Conservation (phyloP, 1,140 invertebrate species). For the Drosophila orena region DNA sequence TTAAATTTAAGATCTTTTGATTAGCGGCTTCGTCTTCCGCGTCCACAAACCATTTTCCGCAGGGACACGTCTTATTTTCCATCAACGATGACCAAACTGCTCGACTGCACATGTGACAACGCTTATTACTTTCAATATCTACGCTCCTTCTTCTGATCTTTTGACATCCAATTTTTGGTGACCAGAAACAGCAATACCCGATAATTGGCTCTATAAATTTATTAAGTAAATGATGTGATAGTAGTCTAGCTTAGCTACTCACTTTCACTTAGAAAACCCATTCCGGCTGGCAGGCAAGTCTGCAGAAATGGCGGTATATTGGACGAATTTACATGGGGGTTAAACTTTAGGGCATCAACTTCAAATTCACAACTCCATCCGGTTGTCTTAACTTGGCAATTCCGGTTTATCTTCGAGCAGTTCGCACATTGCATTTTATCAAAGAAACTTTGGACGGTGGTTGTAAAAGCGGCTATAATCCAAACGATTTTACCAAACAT, state of each 20-base stretch:
- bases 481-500: not conserved
- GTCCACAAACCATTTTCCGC: slow-evolving; percentile 3
- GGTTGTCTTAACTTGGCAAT: not conserved
- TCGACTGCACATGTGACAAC: slow-evolving; percentile 7
- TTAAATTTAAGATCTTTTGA: not conserved
- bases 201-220: not conserved
- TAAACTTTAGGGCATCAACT: not conserved
- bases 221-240: fast-evolving
- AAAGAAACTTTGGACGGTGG: not conserved
- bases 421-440: slow-evolving; percentile 10
- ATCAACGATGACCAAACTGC: not conserved
- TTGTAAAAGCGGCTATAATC: not conserved
- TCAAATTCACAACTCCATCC: slow-evolving; percentile 13
- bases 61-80: slow-evolving; percentile 6
- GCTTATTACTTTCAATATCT: not conserved
- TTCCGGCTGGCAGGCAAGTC: slow-evolving; percentile 1
- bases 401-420: not conserved
- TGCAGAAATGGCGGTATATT: not conserved
- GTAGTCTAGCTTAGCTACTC: not conserved
- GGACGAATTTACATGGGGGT: not conserved
- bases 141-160: not conserved
- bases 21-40: no score
- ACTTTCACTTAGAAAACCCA: slow-evolving; percentile 3
- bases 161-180: slow-evolving; percentile 20
- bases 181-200: slow-evolving; percentile 23